phyloP scores from a whole-genome alignment of 2,113 vertebrate genomes.

The Lepus americanus region DNA sequence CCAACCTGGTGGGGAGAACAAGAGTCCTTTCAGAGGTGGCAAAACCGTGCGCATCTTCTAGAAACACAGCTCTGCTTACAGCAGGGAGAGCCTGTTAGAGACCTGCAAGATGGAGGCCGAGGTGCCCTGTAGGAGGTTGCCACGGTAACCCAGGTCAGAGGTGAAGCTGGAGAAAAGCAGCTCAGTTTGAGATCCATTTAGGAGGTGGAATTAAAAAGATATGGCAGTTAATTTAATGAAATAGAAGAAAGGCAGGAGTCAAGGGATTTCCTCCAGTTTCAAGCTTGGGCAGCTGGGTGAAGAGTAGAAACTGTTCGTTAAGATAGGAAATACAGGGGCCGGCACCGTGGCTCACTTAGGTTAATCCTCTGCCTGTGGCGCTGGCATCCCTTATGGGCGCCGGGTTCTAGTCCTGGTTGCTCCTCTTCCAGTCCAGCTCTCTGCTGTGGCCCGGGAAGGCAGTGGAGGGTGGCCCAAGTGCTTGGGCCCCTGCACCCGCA shows the following conservation, averaged over 20 bases:
- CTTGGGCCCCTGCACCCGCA: too few species aligned
- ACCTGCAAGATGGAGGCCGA: not conserved
- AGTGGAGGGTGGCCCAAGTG: too few species aligned
- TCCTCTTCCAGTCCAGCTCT: too few species aligned
- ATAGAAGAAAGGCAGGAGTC: not conserved
- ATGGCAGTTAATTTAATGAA: not conserved
- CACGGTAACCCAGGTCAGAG: not conserved
- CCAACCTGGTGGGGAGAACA: not conserved
- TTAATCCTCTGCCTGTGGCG: too few species aligned
- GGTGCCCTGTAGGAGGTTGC: not conserved
- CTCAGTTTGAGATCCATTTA: slow-evolving; percentile 11
- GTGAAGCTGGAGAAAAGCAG: not conserved
- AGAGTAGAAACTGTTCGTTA: not conserved
- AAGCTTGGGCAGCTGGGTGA: not conserved
- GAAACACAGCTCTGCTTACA: not conserved
- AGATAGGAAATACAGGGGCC: not conserved
- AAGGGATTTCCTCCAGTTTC: not conserved
- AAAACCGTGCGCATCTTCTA: not conserved
- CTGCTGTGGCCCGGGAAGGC: too few species aligned
- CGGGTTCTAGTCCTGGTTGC: too few species aligned
- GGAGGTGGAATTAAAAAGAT: not conserved
- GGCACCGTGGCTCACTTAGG: too few species aligned
- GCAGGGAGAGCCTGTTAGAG: not conserved
- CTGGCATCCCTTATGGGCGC: too few species aligned
- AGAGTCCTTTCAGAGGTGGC: not conserved